These are phyloP conservation scores for Euthynnus affinis DNA, from an alignment of 2,797 vertebrate species.

Conservation along the genomic window DNA sequence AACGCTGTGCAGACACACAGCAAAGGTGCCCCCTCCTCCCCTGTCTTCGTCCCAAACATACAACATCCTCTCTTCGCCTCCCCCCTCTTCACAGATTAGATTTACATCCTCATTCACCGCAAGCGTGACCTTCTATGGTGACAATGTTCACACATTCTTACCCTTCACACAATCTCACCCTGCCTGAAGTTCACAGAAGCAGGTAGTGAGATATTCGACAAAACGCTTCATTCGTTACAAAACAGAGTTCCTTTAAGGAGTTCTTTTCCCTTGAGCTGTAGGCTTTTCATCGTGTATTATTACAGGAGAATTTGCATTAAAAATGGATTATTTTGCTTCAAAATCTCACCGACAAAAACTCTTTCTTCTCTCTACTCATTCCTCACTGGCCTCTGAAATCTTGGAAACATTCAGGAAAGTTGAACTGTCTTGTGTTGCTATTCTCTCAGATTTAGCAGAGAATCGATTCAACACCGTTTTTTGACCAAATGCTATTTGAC, in stretches of 20 bases:
- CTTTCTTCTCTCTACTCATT: constrained; percentile 10
- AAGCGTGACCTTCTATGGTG: constrained; percentile 69
- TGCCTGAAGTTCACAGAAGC: constrained; percentile 48
- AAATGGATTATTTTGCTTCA: constrained; percentile 21
- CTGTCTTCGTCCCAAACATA: constrained; percentile 59
- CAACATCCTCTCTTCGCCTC: constrained; percentile 56
- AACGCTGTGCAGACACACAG: constrained; percentile 56
- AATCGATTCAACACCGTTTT: constrained; percentile 45
- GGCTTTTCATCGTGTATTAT: constrained; percentile 38
- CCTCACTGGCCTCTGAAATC: constrained; percentile 6
- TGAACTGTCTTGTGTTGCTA: constrained; percentile 32
- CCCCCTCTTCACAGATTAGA: constrained; percentile 57
- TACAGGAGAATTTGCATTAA: constrained; percentile 28
- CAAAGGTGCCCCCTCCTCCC: constrained; percentile 36
- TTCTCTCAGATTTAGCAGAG: constrained; percentile 21
- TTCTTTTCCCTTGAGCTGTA: constrained; percentile 37
- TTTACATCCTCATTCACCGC: constrained; percentile 69
- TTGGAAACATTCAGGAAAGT: constrained; percentile 27
- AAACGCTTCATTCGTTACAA: constrained; percentile 43
- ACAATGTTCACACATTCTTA: constrained; percentile 58
- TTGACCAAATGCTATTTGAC: constrained; percentile 33
- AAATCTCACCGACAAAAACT: constrained; percentile 12
- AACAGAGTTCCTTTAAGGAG: constrained; percentile 27
- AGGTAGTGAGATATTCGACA: constrained; percentile 31
- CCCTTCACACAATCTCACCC: constrained; percentile 27